Evolutionary conservation across 2,797 vertebrate species (phyloP).

Genomic region (Sebastes taczanowskii): DNA sequence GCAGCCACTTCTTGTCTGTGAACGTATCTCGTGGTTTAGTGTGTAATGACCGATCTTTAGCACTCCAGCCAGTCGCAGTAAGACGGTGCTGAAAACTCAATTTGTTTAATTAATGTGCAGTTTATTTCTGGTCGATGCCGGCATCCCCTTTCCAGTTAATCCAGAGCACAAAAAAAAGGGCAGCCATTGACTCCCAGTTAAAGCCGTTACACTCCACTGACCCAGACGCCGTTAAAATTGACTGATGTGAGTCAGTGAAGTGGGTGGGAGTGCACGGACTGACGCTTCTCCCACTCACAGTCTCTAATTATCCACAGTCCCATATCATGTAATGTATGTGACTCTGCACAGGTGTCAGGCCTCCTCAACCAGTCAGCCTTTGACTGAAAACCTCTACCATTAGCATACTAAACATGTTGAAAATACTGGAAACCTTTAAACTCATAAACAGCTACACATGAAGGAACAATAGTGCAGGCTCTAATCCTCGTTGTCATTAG

Average conservation of each 20-base stretch:
- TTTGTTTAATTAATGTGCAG: not conserved
- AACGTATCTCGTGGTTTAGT: not conserved
- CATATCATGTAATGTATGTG: not conserved
- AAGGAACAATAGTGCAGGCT: not conserved
- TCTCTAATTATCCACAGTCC: not conserved
- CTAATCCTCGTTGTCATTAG: not conserved
- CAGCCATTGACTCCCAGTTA: not conserved
- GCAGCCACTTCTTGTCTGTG: not conserved
- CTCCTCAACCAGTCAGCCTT: not conserved
- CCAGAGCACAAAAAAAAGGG: not conserved
- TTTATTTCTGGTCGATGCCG: slow-evolving; percentile 1
- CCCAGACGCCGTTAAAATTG: not conserved
- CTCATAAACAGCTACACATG: not conserved
- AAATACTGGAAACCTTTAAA: not conserved
- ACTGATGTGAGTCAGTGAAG: slow-evolving; percentile 23
- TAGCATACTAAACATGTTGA: not conserved
- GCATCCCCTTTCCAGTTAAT: slow-evolving; percentile 4
- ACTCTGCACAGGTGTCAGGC: not conserved
- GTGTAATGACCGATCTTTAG: not conserved
- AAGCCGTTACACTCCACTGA: not conserved
- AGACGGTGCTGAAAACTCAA: not conserved
- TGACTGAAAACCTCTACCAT: not conserved
- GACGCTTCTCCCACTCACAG: not conserved
- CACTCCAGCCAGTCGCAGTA: not conserved
- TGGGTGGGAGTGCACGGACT: not conserved